phyloP scores from a whole-genome alignment of 2,113 vertebrate species.

The Corapipo altera region DNA sequence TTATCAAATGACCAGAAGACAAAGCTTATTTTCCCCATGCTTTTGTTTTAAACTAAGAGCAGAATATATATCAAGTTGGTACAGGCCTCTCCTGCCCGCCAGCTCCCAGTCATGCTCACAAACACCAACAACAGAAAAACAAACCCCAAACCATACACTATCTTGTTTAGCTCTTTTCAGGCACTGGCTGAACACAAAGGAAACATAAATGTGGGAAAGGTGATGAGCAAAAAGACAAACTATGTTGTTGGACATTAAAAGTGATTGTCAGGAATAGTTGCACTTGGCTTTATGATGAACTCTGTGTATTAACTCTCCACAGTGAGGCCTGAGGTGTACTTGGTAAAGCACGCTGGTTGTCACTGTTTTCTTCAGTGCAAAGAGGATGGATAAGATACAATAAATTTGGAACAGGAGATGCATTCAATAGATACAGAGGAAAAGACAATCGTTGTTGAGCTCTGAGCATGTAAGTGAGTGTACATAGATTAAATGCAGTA shows the following conservation, averaged over 20 bases:
- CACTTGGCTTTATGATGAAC: neutral
- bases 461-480: neutral
- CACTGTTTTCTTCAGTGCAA: neutral
- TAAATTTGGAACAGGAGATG: neutral
- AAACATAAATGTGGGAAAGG: neutral
- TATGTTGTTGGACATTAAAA: neutral
- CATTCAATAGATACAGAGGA: neutral
- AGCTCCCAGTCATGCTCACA: neutral
- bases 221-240: neutral
- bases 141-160: neutral
- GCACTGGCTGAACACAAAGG: neutral
- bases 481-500: neutral
- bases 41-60: neutral
- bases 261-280: neutral
- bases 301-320: neutral
- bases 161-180: neutral
- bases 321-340: neutral
- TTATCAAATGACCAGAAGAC: neutral
- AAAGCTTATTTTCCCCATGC: neutral
- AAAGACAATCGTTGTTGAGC: fast-evolving
- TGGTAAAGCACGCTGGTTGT: fast-evolving
- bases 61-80: fast-evolving
- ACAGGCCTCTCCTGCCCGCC: fast-evolving
- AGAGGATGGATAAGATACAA: neutral
- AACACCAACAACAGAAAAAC: fast-evolving